A percentile compares a stretch with the other conserved stretches of the same genome.
Conservation (phyloP, 2,797 vertebrate genomes). For the Pantherophis vulpinus region DNA sequence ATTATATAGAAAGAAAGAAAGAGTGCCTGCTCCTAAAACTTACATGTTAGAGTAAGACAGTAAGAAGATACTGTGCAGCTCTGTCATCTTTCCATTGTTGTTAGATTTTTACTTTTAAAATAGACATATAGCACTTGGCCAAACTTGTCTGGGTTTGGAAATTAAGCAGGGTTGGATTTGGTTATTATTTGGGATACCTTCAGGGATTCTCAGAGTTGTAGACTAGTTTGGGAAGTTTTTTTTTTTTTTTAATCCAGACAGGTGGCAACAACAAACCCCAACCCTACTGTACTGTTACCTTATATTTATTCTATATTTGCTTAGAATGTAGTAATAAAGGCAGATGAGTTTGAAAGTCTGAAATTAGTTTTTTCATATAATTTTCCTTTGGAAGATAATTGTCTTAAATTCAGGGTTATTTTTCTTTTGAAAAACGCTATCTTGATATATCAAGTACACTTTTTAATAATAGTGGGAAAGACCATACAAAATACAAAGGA, state of each 20-base stretch:
- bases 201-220: neutral
- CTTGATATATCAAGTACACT: neutral
- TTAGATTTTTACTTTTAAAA: neutral
- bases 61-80: neutral
- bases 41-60: neutral
- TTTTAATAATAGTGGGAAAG: neutral
- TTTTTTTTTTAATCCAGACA: neutral
- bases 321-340: neutral
- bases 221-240: neutral
- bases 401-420: neutral
- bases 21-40: neutral
- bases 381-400: neutral
- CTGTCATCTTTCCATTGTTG: neutral
- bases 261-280: neutral
- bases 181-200: neutral
- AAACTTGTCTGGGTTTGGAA: neutral
- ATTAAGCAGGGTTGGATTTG: neutral
- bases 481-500: neutral
- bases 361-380: neutral
- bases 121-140: neutral
- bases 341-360: neutral
- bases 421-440: neutral
- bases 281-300: neutral
- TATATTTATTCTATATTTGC: neutral
- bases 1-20: neutral